These are phyloP conservation scores for Sinocyclocheilus rhinocerous DNA, from an alignment of 2,113 vertebrate species.

Conservation along the genomic window DNA sequence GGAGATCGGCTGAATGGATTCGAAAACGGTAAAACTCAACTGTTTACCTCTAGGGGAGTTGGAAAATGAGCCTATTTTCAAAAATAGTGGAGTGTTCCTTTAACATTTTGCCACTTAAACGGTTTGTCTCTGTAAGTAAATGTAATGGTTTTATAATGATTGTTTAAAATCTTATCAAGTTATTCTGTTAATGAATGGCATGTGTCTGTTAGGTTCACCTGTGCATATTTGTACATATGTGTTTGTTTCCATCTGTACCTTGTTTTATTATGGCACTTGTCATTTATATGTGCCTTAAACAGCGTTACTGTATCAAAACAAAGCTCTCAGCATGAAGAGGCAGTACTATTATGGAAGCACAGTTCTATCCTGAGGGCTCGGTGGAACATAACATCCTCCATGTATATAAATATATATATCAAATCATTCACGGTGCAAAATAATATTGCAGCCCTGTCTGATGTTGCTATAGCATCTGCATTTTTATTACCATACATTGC, in stretches of 20 bases:
- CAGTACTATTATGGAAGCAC: slow-evolving; percentile 58
- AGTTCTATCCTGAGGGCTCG: slow-evolving; percentile 61
- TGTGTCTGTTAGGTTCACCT: neutral
- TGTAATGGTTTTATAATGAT: neutral
- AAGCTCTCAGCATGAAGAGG: slow-evolving; percentile 51
- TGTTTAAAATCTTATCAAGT: neutral
- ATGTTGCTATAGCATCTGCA: neutral
- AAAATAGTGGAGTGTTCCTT: too few species aligned
- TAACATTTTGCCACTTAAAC: neutral
- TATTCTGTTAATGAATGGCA: neutral
- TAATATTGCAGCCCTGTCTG: neutral
- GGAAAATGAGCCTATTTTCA: too few species aligned
- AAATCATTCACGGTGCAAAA: slow-evolving; percentile 1
- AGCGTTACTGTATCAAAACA: slow-evolving; percentile 31
- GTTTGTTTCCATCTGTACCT: neutral
- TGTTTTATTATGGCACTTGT: slow-evolving; percentile 30
- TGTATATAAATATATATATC: slow-evolving; percentile 9
- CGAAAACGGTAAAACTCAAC: too few species aligned
- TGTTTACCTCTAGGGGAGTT: too few species aligned
- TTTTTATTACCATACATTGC: slow-evolving; percentile 13
- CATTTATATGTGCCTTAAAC: slow-evolving; percentile 10
- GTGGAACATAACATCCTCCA: slow-evolving; percentile 51
- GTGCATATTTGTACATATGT: neutral
- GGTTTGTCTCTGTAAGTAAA: neutral
- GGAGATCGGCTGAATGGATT: too few species aligned